Conservation (phyloP, 2,888 invertebrate species). For the Eucriotettix oculatus region DNA sequence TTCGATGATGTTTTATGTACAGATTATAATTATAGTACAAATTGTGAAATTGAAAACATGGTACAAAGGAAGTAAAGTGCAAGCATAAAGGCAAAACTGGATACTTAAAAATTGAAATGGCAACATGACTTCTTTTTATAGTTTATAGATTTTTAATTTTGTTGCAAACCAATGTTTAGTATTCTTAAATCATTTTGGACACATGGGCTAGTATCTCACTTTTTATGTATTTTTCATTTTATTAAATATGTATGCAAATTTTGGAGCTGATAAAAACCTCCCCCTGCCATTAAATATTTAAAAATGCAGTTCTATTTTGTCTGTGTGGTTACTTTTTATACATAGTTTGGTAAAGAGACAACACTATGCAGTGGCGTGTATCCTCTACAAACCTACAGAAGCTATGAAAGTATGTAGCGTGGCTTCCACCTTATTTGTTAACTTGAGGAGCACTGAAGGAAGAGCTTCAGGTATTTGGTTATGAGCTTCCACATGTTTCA, state of each 20-base stretch:
- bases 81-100: constrained; percentile 12
- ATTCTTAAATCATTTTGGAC: constrained; percentile 6
- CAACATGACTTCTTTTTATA: constrained; percentile 6
- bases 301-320: background rate
- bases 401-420: constrained; percentile 2
- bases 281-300: constrained; percentile 4
- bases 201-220: constrained; percentile 8
- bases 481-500: too few species aligned
- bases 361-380: constrained; percentile 2
- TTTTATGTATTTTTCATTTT: constrained; percentile 1
- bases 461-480: too few species aligned
- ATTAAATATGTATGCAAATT: constrained; percentile 4
- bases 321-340: background rate
- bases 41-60: constrained; percentile 13
- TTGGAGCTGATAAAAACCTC: constrained; percentile 7
- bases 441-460: too few species aligned
- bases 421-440: background rate
- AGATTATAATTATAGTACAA: constrained; percentile 13
- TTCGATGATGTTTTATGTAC: constrained; percentile 14
- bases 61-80: constrained; percentile 12
- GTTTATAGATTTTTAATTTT: constrained; percentile 4
- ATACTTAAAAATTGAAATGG: constrained; percentile 11
- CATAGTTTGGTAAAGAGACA: background rate
- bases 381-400: constrained; percentile 6
- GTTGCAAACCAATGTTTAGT: constrained; percentile 7